Evolutionary conservation across 2,888 invertebrate species (phyloP), one percentile per base, ranked within the genome.

Genomic region (Boloria euphrosyne): DNA sequence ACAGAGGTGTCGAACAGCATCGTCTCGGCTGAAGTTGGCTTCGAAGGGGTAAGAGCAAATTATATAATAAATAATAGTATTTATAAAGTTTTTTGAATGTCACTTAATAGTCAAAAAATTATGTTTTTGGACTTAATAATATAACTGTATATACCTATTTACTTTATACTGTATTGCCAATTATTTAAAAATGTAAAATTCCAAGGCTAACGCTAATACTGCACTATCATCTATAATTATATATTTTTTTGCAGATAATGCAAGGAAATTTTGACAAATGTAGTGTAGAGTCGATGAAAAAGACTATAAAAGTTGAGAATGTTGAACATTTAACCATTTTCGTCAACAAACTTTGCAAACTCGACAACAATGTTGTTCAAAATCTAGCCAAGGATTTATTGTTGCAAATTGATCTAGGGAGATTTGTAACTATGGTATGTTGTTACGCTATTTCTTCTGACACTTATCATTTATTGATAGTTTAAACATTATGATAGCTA

Each of bases 391-490:
- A 88, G 64, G 87, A 87, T 59, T 67, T 94, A 5, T 65, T 93
- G 50, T 78, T 87, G 60, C 89, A 93, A 76, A 77, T 93, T 3
- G 86, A 94, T 75, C 87, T 93, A 68, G 85, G 80, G n/a, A 93
- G 93, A 75, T 89, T 93, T 74, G 70, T 94, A 62, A 87, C 84
- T 70, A 92, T 93, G 92, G 93, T 93, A 71, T 84, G 88, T 51
- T 50, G 31, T 43, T 13, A 14, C 14, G 16, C 5, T 13, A 17
- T 49, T 31, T 5, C 14, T 16, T 31, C 14, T n/a, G 22, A 22
- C 14, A 52, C 27, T 13, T 22, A 14, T n/a, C 3, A 2, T 22
- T 22, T 22, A 31, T 31, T 31, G 6, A 31, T 31, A 5, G 5
- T 31, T 31, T 31, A 5, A 6, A 31, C 5, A 31, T 31, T 31